phyloP scores from a whole-genome alignment of 2,113 vertebrate genomes.

The Oreochromis aureus region DNA sequence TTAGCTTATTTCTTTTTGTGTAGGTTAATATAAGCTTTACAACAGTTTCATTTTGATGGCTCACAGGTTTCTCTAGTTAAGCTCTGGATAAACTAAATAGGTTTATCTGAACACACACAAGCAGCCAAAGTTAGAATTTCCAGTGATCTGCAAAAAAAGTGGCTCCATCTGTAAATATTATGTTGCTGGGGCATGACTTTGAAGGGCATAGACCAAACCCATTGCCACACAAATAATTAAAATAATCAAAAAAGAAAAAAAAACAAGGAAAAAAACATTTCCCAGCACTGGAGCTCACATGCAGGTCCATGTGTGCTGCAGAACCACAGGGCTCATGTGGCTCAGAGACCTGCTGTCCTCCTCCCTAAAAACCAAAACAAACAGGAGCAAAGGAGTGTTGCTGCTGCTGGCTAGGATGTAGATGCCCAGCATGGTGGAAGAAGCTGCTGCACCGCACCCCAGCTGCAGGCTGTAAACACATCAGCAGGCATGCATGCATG shows the following conservation, averaged over 20 bases:
- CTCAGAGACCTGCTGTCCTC: not conserved
- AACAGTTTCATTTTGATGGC: fast-evolving
- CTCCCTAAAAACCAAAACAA: constrained; percentile 32
- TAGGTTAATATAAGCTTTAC: not conserved
- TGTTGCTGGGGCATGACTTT: not conserved
- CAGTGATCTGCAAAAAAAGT: not conserved
- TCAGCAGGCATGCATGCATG: not conserved
- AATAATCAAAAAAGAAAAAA: not conserved
- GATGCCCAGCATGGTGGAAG: not conserved
- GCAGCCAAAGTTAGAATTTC: not conserved
- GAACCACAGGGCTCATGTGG: not conserved
- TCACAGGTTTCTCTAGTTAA: not conserved
- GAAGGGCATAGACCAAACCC: constrained; percentile 2
- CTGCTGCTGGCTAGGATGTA: constrained; percentile 1
- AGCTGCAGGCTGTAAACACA: constrained; percentile 22
- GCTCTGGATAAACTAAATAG: not conserved
- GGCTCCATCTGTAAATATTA: constrained; percentile 33
- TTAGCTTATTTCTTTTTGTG: not conserved
- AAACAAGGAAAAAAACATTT: not conserved
- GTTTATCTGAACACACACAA: not conserved
- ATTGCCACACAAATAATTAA: not conserved
- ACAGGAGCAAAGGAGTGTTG: constrained; percentile 5
- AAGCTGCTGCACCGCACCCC: not conserved
- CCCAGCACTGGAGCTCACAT: constrained; percentile 38
- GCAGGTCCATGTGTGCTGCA: constrained; percentile 4